Evolutionary conservation across 1,140 invertebrate genomes (phyloP).

Genomic region (Hyposmocoma kahamanoa): DNA sequence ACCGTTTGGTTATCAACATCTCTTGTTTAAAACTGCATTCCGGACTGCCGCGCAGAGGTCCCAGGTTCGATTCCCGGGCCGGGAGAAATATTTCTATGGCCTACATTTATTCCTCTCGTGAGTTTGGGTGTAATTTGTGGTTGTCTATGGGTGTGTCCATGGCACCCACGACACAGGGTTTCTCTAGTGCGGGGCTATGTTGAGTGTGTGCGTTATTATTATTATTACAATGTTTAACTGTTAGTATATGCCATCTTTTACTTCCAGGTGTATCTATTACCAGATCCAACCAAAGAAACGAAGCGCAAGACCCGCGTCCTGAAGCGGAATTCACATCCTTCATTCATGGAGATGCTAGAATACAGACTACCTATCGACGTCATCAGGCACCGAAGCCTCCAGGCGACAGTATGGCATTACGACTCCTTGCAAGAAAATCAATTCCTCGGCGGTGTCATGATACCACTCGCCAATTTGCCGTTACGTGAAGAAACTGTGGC

Average conservation of each 20-base stretch:
- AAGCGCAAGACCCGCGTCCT: conserved; percentile 97
- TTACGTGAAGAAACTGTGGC: conserved; percentile 84
- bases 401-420: conserved; percentile 96
- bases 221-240: no score
- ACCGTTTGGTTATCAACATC: no score
- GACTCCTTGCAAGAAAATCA: conserved; percentile 97
- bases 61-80: no score
- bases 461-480: conserved; percentile 82
- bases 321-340: conserved; percentile 93
- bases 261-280: conserved; percentile 84
- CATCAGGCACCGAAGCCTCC: conserved; percentile 82
- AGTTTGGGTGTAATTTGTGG: no score
- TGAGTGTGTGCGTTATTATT: no score
- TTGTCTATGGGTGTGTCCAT: no score
- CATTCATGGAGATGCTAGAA: conserved; percentile 98
- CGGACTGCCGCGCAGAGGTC: no score
- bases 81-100: no score
- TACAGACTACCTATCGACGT: conserved; percentile 90
- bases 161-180: no score
- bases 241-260: conserved; percentile 5
- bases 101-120: no score
- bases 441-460: conserved; percentile 91
- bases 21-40: no score
- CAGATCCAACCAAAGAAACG: conserved; percentile 90
- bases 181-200: no score